Evolutionary conservation across 2,113 vertebrate genomes (phyloP).

Genomic region (Pipra filicauda): DNA sequence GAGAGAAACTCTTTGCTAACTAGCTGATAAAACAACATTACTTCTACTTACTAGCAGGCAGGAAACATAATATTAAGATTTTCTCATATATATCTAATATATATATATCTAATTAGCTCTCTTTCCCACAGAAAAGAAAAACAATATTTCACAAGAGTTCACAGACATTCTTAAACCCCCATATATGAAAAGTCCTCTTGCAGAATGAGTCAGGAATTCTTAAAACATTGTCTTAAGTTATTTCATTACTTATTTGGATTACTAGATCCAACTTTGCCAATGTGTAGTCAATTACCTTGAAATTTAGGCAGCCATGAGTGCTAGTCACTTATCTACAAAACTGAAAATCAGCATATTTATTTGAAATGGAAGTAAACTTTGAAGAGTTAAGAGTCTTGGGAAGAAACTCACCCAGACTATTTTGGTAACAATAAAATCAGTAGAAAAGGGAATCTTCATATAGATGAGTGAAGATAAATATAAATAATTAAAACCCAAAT

Average conservation of each 20-base stretch:
- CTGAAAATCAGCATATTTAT: background rate
- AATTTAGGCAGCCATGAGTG: background rate
- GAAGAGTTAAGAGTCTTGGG: background rate
- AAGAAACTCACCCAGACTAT: background rate
- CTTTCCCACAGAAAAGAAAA: background rate
- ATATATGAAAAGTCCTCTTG: background rate
- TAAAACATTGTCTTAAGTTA: background rate
- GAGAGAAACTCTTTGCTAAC: background rate
- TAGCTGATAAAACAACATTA: background rate
- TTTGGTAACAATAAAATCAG: background rate
- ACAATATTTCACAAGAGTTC: background rate
- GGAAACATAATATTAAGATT: background rate
- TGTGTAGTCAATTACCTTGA: background rate
- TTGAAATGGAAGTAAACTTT: background rate
- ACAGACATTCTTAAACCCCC: background rate
- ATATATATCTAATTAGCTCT: background rate
- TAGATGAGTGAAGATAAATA: background rate
- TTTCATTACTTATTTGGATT: background rate
- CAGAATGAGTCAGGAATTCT: background rate
- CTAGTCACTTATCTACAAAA: background rate
- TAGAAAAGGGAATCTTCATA: background rate
- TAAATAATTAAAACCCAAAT: background rate
- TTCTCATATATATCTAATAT: background rate
- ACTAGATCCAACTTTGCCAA: background rate
- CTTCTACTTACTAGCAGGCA: background rate